Base-by-base conservation (phyloP, 2,797 vertebrate genomes). In the Tarsius wallacei region DNA sequence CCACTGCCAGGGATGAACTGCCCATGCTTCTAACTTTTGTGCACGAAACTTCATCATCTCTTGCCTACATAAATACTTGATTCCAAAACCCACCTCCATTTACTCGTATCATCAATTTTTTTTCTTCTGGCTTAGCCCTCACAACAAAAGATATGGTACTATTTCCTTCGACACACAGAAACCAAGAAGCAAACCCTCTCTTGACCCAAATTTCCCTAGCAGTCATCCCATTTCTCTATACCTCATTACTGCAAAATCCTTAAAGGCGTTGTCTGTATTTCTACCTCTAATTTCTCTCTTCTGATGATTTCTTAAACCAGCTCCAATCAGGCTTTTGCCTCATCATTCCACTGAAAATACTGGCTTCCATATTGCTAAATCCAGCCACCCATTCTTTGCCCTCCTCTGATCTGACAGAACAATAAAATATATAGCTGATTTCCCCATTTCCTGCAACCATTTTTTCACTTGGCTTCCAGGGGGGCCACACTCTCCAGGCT, bases 371-470 rank as follows among this genome's bases (percentile, higher is more conserved):
- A 78, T 16, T 74, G 3, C 24, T 96, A 76, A 89, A 49, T 17
- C 42, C 33, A 88, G n/a, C 5, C 49, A 68, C n/a, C 73, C 90
- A 3, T 78, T 81, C 42, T 91, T 26, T 84, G 77, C 11, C 59
- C 16, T 88, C 33, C 47, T 73, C 42, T 91, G 74, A 87, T 36
- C 76, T 91, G 90, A 82, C 47, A 87, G 31, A 80, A 47, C 47
- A 70, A 81, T 15, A 53, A 16, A 81, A 55, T 64, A 76, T 61
- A 51, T 8, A 91, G 0, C 42, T 86, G 59, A 51, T 90, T 90
- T 55, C 16, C 5, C 76, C 77, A 55, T 31, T 76, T 90, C 31
- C 66, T 83, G 19, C 33, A 42, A 94, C 21, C 15, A 49, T 80
- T 36, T 90, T 14, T 89, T 95, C 24, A 51, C 47, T 84, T 66